Evolutionary conservation across 2,797 vertebrate genomes (phyloP).

Genomic region (Gobio occitaniae): DNA sequence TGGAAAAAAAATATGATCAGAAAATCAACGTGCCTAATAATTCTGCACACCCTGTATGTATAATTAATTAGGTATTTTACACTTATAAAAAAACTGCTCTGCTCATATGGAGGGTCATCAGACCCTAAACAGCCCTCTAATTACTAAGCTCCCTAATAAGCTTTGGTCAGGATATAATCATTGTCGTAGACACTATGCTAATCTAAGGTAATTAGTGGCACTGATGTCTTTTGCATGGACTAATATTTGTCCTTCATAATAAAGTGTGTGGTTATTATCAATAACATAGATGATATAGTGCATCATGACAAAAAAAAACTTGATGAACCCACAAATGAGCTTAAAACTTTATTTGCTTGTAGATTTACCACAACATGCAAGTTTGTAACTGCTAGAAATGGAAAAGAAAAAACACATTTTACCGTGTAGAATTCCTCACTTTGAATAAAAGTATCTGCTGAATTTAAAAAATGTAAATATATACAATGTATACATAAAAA

Average conservation of each 20-base stretch:
- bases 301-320: no score
- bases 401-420: neutral
- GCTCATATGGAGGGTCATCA: slow-evolving; percentile 34
- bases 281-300: neutral
- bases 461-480: neutral
- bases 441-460: neutral
- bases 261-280: neutral
- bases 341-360: neutral
- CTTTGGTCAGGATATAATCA: slow-evolving; percentile 72
- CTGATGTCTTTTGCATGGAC: slow-evolving; percentile 46
- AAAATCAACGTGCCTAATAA: no score
- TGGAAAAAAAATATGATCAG: no score
- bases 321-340: neutral
- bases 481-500: neutral
- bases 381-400: neutral
- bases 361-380: neutral
- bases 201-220: slow-evolving; percentile 64
- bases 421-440: neutral
- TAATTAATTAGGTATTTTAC: neutral
- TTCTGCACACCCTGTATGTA: no score
- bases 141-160: slow-evolving; percentile 71
- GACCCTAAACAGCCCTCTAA: slow-evolving; percentile 58
- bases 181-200: slow-evolving; percentile 61
- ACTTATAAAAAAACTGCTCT: neutral
- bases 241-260: slow-evolving; percentile 53